Conservation (phyloP, 2,113 vertebrate species). For the Coryphaenoides rupestris region DNA sequence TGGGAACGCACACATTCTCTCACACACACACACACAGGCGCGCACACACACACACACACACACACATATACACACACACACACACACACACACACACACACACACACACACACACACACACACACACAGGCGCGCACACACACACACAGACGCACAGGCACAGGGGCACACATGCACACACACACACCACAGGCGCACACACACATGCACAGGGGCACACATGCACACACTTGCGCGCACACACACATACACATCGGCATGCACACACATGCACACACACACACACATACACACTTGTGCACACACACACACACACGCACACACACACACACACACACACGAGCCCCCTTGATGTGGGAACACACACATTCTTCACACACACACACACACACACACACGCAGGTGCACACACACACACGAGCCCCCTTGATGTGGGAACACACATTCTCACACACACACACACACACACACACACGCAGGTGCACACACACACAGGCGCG, state of each 20-base stretch:
- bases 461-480: neutral
- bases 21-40: neutral
- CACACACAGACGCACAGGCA: no score
- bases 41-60: neutral
- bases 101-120: slow-evolving; percentile 3
- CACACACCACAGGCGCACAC: no score
- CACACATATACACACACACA: slow-evolving; percentile 1
- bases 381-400: neutral
- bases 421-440: slow-evolving; percentile 10
- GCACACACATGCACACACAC: no score
- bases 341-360: slow-evolving; percentile 9
- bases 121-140: slow-evolving; percentile 17
- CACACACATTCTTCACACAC: slow-evolving; percentile 15
- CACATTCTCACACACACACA: slow-evolving; percentile 1
- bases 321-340: no score
- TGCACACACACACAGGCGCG: neutral
- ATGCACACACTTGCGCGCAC: no score
- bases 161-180: no score
- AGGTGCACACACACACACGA: neutral
- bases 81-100: slow-evolving; percentile 2
- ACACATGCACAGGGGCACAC: no score
- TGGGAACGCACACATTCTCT: slow-evolving; percentile 13
- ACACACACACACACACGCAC: no score
- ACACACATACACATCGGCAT: no score
- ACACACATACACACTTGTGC: no score